Evolutionary conservation across 2,888 invertebrate species (phyloP).

Genomic region (Exephanes ischioxanthus): DNA sequence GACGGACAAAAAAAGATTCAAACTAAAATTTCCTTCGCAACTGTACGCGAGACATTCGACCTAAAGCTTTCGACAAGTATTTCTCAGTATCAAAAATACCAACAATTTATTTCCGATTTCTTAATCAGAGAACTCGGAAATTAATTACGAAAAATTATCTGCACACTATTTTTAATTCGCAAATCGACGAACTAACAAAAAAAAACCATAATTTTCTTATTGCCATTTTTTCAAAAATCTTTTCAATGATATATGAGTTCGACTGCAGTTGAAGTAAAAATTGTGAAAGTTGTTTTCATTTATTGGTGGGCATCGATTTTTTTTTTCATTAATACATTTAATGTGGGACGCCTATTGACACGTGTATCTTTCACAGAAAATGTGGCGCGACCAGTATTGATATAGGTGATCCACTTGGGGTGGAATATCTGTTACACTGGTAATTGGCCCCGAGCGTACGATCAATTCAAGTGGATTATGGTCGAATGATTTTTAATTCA

Average conservation of each 20-base stretch:
- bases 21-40: neutral
- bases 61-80: neutral
- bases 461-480: neutral
- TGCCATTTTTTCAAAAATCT: neutral
- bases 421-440: neutral
- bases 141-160: neutral
- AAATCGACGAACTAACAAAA: no score
- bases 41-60: neutral
- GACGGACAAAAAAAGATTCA: neutral
- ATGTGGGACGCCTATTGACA: neutral
- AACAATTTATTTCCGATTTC: neutral
- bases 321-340: neutral
- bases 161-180: neutral
- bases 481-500: conserved; percentile 1
- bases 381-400: neutral
- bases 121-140: neutral
- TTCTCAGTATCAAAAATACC: neutral
- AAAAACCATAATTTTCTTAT: no score
- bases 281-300: neutral
- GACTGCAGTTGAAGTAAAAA: neutral
- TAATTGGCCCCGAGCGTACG: neutral
- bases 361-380: neutral
- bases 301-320: no score
- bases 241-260: neutral
- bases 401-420: neutral